Evolutionary conservation across 2,797 vertebrate species (phyloP).

Genomic region (Natrix natrix): DNA sequence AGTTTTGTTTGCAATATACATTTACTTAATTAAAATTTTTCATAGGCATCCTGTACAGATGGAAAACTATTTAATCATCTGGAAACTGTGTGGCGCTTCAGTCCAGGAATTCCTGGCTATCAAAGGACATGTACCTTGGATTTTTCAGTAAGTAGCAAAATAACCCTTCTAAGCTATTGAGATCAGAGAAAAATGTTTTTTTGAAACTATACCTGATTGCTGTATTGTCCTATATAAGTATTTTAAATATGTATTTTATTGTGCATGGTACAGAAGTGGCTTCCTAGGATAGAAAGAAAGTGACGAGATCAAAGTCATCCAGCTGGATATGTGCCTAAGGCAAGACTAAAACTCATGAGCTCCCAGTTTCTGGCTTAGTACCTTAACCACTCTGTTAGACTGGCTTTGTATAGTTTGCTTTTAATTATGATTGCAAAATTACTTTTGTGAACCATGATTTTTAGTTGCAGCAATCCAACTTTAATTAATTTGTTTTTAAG

Average conservation of each 20-base stretch:
- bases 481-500: neutral
- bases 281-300: neutral
- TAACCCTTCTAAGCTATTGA: neutral
- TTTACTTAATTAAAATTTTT: slow-evolving; percentile 25
- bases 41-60: slow-evolving; percentile 90
- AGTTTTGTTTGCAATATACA: neutral
- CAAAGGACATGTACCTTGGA: slow-evolving; percentile 93
- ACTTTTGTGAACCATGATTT: neutral
- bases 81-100: slow-evolving; percentile 95
- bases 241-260: neutral
- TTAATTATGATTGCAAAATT: neutral
- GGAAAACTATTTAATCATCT: slow-evolving; percentile 93
- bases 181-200: neutral
- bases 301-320: neutral
- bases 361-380: neutral
- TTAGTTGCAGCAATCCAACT: neutral
- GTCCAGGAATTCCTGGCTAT: slow-evolving; percentile 93
- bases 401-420: neutral
- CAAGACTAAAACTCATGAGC: neutral
- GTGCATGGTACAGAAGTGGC: neutral
- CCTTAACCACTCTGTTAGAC: neutral
- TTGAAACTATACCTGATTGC: neutral
- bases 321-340: neutral
- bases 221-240: neutral
- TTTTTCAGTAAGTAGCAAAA: slow-evolving; percentile 84